Evolutionary conservation across 2,888 invertebrate genomes (phyloP), one percentile per base, ranked within the genome.

Genomic region (Papilio demoleus): DNA sequence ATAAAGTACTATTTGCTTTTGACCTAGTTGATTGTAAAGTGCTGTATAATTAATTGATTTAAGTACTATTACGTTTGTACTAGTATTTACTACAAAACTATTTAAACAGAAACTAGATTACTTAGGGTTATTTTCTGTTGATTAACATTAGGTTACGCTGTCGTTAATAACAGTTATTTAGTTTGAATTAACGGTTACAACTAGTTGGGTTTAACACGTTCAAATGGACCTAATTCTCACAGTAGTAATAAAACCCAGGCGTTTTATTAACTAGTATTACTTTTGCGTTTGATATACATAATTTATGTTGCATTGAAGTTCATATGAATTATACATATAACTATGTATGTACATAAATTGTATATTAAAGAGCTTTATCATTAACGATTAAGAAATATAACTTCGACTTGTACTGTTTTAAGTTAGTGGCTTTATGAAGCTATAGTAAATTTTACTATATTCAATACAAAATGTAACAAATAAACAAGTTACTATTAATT

Each of bases 81-180:
- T 24, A 31, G 53, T 56, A 66, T 67, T 63, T 67, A 67, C 60
- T 67, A 60, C 24, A n/a, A 19, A 36, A 59, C 59, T 31, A 31
- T 22, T 60, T 17, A 24, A 27, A 61, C 42, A 65, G 65, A 65
- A 56, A 56, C 56, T 45, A 19, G 45, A 56, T 53, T 42, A 24
- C 56, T 64, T 50, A 65, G 61, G 69, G 65, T 56, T 68, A 11
- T 6, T 0, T 45, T 45, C 27, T 8, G 14, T 56, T 27, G 53
- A 34, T 5, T 9, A 17, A 64, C 50, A 65, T 14, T 17, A 19
- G 31, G 38, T 38, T 69, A 69, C 17, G 42, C 61, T 60, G 36
- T 50, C 11, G 45, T 61, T 53, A 69, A 65, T 65, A 65, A 65
- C 65, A 56, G 61, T 65, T 62, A 69, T 69, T 69, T 62, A 61